phyloP scores from a whole-genome alignment of 2,113 vertebrate genomes.

The Etia nguti region DNA sequence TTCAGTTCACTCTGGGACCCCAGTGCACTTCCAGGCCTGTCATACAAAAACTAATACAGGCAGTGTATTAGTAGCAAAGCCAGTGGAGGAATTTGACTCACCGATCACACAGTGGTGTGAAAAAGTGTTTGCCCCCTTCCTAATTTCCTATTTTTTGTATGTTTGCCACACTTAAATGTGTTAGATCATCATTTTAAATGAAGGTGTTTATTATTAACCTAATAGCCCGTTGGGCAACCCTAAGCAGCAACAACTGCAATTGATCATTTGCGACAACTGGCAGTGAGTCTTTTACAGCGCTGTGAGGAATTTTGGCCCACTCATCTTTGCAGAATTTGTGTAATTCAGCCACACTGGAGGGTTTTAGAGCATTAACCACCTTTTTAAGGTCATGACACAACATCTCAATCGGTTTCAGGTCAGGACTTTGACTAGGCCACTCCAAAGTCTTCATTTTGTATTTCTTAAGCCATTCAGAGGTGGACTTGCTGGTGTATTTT shows the following conservation, averaged over 20 bases:
- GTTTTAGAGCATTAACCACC: no score
- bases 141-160: not conserved
- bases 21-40: not conserved
- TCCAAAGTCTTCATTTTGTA: no score
- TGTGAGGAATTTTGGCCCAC: not conserved
- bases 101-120: not conserved
- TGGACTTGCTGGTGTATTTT: no score
- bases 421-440: no score
- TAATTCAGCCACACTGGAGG: not conserved
- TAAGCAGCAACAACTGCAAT: not conserved
- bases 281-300: not conserved
- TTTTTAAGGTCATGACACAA: no score
- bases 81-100: slow-evolving; percentile 4
- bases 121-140: not conserved
- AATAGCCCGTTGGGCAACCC: not conserved
- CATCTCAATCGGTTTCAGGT: no score
- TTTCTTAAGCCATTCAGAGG: no score
- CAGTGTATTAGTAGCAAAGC: slow-evolving; percentile 11
- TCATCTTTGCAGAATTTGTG: not conserved
- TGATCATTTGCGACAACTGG: not conserved
- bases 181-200: not conserved
- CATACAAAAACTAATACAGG: slow-evolving; percentile 12
- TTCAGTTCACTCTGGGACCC: slow-evolving; percentile 15
- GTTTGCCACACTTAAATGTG: not conserved
- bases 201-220: not conserved